Conservation (phyloP, 2,888 invertebrate species). For the Conistra vaccinii region DNA sequence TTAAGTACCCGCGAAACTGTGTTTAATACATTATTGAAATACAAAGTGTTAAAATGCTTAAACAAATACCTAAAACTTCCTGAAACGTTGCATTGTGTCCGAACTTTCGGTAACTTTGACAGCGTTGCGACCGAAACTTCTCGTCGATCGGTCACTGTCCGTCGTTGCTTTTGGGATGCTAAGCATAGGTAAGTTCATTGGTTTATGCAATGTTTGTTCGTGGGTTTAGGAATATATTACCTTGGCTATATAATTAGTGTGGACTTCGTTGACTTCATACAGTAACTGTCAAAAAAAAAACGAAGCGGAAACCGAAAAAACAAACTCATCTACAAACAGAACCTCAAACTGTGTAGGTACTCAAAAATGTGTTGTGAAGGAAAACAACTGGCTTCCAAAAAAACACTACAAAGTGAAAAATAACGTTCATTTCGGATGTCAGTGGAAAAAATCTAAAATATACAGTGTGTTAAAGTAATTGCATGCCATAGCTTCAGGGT, state of each 20-base stretch:
- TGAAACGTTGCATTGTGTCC: slow-evolving; percentile 2
- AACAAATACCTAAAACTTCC: not conserved
- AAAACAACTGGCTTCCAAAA: too few species aligned
- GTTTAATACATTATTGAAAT: not conserved
- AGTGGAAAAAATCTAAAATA: too few species aligned
- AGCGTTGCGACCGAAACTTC: slow-evolving; percentile 12
- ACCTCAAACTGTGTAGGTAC: too few species aligned
- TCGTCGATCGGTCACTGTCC: slow-evolving; percentile 23
- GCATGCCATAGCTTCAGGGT: too few species aligned
- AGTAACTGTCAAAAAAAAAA: too few species aligned
- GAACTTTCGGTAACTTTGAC: not conserved
- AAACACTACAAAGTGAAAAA: too few species aligned
- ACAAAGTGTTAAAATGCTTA: not conserved
- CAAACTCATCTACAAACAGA: too few species aligned
- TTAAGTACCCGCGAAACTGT: not conserved
- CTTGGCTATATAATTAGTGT: not conserved
- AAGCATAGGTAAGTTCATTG: not conserved
- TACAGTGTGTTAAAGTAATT: too few species aligned
- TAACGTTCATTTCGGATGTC: too few species aligned
- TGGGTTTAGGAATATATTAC: not conserved
- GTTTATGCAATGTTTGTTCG: not conserved
- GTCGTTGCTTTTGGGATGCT: not conserved
- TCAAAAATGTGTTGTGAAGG: too few species aligned
- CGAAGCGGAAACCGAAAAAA: too few species aligned
- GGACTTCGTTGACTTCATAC: not conserved